A percentile compares a stretch with the other conserved stretches of the same genome.
Evolutionary conservation across 1,140 invertebrate genomes (phyloP).

Genomic region (Samia ricini): DNA sequence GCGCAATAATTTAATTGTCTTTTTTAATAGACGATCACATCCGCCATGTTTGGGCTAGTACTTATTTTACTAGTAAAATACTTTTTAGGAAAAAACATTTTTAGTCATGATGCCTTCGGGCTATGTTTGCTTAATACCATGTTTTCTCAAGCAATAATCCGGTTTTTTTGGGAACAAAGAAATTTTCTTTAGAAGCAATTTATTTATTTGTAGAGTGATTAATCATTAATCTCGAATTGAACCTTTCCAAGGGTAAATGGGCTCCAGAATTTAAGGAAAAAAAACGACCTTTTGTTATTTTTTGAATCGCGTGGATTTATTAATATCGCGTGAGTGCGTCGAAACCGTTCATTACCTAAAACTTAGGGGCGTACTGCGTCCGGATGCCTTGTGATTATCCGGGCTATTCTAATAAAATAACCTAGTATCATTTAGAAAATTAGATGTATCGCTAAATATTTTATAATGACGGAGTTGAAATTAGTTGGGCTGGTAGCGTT

Average conservation of each 20-base stretch:
- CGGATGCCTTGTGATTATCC: conserved; percentile 69
- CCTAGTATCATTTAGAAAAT: conserved; percentile 69
- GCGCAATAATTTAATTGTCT: conserved; percentile 1
- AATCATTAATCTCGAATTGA: conserved; percentile 30
- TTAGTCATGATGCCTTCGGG: conserved; percentile 18
- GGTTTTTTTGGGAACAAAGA: conserved; percentile 58
- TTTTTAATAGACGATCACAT: conserved; percentile 10
- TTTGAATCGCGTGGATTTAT: conserved; percentile 68
- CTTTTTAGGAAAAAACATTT: conserved; percentile 35
- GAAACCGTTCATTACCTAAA: conserved; percentile 68
- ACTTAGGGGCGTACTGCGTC: conserved; percentile 68
- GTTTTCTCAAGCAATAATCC: conserved; percentile 68
- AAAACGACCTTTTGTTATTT: conserved; percentile 57
- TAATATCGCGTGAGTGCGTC: conserved; percentile 67
- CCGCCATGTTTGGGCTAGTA: conserved; percentile 24
- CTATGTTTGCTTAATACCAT: conserved; percentile 53
- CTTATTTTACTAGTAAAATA: conserved; percentile 36
- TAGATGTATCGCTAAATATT: conserved; percentile 75
- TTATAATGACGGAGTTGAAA: conserved; percentile 62
- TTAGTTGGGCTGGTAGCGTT: conserved; percentile 51
- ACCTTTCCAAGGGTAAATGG: background rate
- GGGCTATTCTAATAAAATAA: conserved; percentile 68
- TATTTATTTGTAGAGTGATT: conserved; percentile 71
- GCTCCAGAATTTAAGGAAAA: background rate
- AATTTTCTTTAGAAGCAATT: conserved; percentile 68